Evolutionary conservation across 2,797 vertebrate genomes (phyloP), one percentile per base, ranked within the genome.

Genomic region (Ambastaia sidthimunki): DNA sequence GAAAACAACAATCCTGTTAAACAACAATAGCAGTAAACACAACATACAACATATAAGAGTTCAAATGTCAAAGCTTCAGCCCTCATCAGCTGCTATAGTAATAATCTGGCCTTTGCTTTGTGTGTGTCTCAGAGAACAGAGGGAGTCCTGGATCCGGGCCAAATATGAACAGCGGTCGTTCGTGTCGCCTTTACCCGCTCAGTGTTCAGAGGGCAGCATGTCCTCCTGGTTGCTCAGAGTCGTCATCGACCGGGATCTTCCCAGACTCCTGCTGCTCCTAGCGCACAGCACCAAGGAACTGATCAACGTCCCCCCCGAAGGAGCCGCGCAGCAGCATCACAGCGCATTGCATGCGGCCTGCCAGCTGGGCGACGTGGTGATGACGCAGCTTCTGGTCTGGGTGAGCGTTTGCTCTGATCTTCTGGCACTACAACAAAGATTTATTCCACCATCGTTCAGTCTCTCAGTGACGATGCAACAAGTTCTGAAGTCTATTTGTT

Each of bases 371-470:
- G 95, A 97, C 0, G 96, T 95, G 0, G 97, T 98, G 74, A 95
- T 98, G 94, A 98, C 97, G 4, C 97, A 99, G 87, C 94, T 98
- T 85, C 94, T 98, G 57, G 85, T 98, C 84, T 98, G 97, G 97
- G 97, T 98, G 89, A 31, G 92, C 5, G 4, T 3, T 16, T 52
- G n/a, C 0, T 52, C 18, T 52, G 50, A 16, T 52, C 50, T 52
- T 16, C 7, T 1, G 41, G 10, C 10, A 44, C 6, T 4, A 1
- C 50, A 52, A n/a, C 48, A 52, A 18, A 52, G 50, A 52, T 52
- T 52, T 16, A 52, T 52, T 52, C 16, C 7, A 7, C 5, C 5
- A 7, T n/a, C 18, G n/a, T 52, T 52, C 18, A 52, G 16, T 52
- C 18, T 16, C n/a, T 52, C 50, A n/a, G n/a, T n/a, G n/a, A n/a